A percentile compares a stretch with the other conserved stretches of the same genome.
These are phyloP conservation scores for Dallia pectoralis DNA, from an alignment of 2,797 vertebrate genomes.

Conservation along the genomic window DNA sequence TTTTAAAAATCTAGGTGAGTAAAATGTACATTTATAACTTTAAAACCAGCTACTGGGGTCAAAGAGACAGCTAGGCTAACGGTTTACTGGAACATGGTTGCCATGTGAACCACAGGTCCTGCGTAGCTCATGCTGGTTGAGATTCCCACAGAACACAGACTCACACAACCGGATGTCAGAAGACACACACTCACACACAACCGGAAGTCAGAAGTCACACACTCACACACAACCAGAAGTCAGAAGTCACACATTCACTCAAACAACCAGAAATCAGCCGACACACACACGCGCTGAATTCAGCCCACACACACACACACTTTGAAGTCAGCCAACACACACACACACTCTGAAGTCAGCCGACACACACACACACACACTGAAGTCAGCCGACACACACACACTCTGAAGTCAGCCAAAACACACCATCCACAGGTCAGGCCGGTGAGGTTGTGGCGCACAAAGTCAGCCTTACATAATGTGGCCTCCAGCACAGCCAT, in stretches of 20 bases:
- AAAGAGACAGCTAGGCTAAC: too few species aligned
- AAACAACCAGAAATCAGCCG: slow-evolving; percentile 92
- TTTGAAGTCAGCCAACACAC: slow-evolving; percentile 9
- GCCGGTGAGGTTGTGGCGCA: slow-evolving; percentile 77
- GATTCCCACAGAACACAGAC: too few species aligned
- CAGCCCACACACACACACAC: slow-evolving; percentile 11
- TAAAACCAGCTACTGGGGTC: too few species aligned
- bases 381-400: slow-evolving; percentile 5
- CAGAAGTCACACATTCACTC: slow-evolving; percentile 49
- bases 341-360: slow-evolving; percentile 26
- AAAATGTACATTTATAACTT: too few species aligned
- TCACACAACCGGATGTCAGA: too few species aligned
- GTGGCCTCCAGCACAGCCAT: slow-evolving; percentile 85
- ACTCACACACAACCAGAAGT: slow-evolving; percentile 99
- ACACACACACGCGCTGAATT: slow-evolving; percentile 13
- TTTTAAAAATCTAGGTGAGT: too few species aligned
- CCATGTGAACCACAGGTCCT: too few species aligned
- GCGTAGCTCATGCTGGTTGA: too few species aligned
- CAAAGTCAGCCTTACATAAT: slow-evolving; percentile 97
- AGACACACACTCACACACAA: too few species aligned
- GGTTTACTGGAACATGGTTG: too few species aligned
- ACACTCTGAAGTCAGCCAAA: slow-evolving; percentile 86
- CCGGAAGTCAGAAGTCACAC: background rate
- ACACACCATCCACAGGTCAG: slow-evolving; percentile 68
- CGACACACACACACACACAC: slow-evolving; percentile 9